Base-by-base conservation (phyloP, 2,113 vertebrate species). In the Labeo rohita region DNA sequence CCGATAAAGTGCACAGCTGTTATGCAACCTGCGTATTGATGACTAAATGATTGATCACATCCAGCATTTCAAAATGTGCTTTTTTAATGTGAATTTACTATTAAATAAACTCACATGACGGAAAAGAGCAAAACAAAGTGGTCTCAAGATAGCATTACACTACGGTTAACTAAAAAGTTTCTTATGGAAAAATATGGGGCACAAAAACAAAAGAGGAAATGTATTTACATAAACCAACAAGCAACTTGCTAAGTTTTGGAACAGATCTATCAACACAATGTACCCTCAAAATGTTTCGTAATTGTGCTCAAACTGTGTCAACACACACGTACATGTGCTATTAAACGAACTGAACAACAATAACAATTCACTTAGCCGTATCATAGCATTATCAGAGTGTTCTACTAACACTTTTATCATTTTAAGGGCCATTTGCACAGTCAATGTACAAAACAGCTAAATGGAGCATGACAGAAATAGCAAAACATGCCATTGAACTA, bases 291-390 rank as follows among this genome's bases (percentile, higher is more conserved):
- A 61, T 21, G 59, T 79, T 79, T 59, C 0, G 21, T 76, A 84
- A 79, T 61, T 16, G 56, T 28, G 47, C 80, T 84, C 49, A 73
- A 76, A 59, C 56, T 59, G 28, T 28, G 28, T 28, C 28, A 28
- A 28, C 28, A 59, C 18, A 6, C 3, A 63, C 50, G 76, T 43
- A 50, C 52, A 84, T 45, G 36, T 23, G 34, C 45, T 76, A 72
- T 74, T 75, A 72, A 68, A 81, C n/a, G 49, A 82, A 77, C 78
- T 56, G 15, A 76, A 76, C 59, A 88, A 66, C 47, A 87, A 84
- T 54, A 81, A 87, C 74, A 87, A 54, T 23, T 45, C 59, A 12
- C 72, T 47, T 12, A 3, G 16, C 3, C 2, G 16, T 56, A 21
- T 72, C 8, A 10, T 39, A 5, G 8, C 54, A 18, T 56, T 56